phyloP scores from a whole-genome alignment of 2,888 invertebrate genomes.

The Furcula furcula region DNA sequence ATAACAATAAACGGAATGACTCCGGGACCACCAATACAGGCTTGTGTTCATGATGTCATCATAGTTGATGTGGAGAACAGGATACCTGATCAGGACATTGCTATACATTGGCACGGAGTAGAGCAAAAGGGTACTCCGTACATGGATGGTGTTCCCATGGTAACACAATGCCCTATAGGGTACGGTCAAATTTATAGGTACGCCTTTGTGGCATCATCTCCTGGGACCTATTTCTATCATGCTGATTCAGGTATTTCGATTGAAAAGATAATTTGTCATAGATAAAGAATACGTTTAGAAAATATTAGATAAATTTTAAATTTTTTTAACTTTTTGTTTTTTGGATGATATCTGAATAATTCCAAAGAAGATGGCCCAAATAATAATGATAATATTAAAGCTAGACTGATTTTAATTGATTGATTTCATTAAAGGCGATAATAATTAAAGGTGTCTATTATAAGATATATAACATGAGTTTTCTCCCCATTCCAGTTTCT shows the following conservation, averaged over 20 bases:
- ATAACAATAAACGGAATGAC: slow-evolving; percentile 61
- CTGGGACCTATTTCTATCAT: slow-evolving; percentile 89
- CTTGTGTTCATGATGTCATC: slow-evolving; percentile 87
- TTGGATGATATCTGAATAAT: too few species aligned
- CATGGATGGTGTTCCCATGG: slow-evolving; percentile 89
- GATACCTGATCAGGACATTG: slow-evolving; percentile 84
- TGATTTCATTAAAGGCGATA: too few species aligned
- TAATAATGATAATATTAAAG: too few species aligned
- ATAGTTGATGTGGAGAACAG: slow-evolving; percentile 88
- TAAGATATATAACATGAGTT: too few species aligned
- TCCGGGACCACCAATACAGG: slow-evolving; percentile 82
- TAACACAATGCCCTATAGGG: slow-evolving; percentile 89
- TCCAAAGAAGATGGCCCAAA: too few species aligned
- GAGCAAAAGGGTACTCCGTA: slow-evolving; percentile 83
- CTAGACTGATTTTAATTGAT: too few species aligned
- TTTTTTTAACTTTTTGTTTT: too few species aligned
- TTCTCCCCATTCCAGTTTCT: slow-evolving; percentile 71
- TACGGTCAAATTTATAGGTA: slow-evolving; percentile 87
- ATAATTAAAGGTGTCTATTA: too few species aligned
- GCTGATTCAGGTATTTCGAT: slow-evolving; percentile 84
- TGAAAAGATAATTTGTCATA: too few species aligned
- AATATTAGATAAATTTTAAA: too few species aligned
- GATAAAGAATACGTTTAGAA: too few species aligned
- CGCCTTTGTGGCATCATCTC: slow-evolving; percentile 84
- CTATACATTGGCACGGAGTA: slow-evolving; percentile 90